Conservation (phyloP, 2,113 vertebrate species). For the Illadopsis cleaveri region DNA sequence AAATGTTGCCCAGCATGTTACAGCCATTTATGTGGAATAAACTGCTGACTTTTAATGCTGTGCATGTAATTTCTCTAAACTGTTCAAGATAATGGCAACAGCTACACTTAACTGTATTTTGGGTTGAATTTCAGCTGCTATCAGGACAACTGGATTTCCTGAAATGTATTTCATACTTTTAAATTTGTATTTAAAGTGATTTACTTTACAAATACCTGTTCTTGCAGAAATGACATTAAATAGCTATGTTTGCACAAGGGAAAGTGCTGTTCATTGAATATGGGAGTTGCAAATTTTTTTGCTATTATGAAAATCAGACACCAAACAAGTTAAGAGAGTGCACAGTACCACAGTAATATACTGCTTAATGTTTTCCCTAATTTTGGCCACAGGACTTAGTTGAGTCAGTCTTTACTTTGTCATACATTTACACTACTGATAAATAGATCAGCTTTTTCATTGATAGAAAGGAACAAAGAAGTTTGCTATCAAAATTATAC, state of each 20-base stretch:
- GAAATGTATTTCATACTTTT: not conserved
- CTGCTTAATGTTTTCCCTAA: not conserved
- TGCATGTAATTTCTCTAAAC: not conserved
- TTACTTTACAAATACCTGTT: not conserved
- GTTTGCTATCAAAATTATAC: not conserved
- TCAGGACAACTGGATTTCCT: not conserved
- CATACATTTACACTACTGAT: not conserved
- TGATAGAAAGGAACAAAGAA: not conserved
- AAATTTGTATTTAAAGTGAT: not conserved
- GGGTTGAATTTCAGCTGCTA: not conserved
- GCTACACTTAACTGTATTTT: not conserved
- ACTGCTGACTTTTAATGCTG: not conserved
- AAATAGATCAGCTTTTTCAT: not conserved
- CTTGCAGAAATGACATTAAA: too few relatives aligned
- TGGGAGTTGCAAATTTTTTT: fast-evolving
- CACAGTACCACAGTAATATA: not conserved
- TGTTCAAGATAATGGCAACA: not conserved
- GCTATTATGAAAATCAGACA: not conserved
- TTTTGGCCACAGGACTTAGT: not conserved
- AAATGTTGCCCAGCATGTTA: not conserved
- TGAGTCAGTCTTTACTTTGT: not conserved
- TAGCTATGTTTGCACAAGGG: not conserved
- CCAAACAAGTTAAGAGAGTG: not conserved
- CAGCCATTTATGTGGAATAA: not conserved
- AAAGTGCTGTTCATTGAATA: not conserved